Base-by-base conservation (phyloP, 2,113 vertebrate genomes). In the Cyprinodon variegatus region DNA sequence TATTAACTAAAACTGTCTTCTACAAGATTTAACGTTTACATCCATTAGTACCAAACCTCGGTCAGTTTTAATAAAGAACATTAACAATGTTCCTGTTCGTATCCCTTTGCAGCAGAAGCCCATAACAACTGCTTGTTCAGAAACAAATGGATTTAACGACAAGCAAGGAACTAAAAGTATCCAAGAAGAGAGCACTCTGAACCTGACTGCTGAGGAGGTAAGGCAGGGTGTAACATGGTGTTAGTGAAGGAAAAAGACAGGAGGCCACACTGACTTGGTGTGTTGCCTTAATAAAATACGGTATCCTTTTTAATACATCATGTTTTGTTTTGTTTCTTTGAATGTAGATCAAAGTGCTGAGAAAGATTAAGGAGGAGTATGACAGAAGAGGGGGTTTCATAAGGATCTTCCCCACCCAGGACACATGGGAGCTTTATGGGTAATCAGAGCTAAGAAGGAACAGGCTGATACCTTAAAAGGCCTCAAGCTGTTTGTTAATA, bases 361-460 rank as follows among this genome's bases (percentile, higher is more conserved):
- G 95, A 70, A 95, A 94, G 76, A 95, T 96, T 69, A 96, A 94
- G 91, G 98, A 99, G 76, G 98, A 99, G 85, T 91, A 96, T 57
- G 95, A 98, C 61, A 92, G 98, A 77, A 94, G 97, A 87, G 98
- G 98, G 41, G 97, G 98, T 71, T 99, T 99, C 70, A 88, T 99
- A 65, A 94, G 98, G 22, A 97, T 99, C 89, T 99, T 99, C 88
- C 98, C 98, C 69, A 97, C 96, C 0, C 90, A 94, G 11, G 93
- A 97, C 82, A 98, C 96, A 0, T 99, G 97, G 98, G 96, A 96
- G 48, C 93, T 95, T 85, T 98, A 98, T 81, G 93, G 97, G 97
- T 98, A 89, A 94, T 93, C 60, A 38, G 67, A 82, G 76, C 79
- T 62, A 67, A 61, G 20, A 72, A 48, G 22, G 61, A 75, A 65